Conservation (phyloP, 1,140 invertebrate species). For the Drosophila quadrilineata region DNA sequence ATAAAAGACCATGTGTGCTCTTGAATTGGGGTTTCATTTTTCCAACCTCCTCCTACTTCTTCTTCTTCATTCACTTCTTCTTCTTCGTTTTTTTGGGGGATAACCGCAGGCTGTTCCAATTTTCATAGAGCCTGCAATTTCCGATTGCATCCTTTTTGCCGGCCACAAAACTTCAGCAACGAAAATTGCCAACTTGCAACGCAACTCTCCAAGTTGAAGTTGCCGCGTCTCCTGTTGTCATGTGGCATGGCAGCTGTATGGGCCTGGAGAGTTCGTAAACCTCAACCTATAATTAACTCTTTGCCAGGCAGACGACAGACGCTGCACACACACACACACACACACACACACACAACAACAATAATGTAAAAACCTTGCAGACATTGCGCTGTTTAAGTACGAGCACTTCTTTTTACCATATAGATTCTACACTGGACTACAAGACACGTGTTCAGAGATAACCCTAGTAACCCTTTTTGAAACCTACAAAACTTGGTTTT, state of each 20-base stretch:
- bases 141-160: constrained; percentile 30
- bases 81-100: background rate
- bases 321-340: constrained; percentile 1
- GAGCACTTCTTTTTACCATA: too few species aligned
- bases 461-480: too few species aligned
- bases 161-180: background rate
- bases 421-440: constrained; percentile 10
- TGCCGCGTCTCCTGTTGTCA: constrained; percentile 10
- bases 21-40: too few species aligned
- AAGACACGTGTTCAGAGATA: too few species aligned
- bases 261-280: constrained; percentile 63
- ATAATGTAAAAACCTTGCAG: constrained; percentile 4
- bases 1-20: constrained; percentile 28
- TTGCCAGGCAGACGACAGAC: constrained; percentile 58
- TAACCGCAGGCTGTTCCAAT: constrained; percentile 60
- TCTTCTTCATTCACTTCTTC: too few species aligned
- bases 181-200: too few species aligned
- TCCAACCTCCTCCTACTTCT: background rate
- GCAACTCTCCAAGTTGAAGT: background rate
- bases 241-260: constrained; percentile 28
- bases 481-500: too few species aligned
- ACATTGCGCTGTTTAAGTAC: constrained; percentile 23
- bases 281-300: constrained; percentile 80
- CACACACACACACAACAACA: background rate
- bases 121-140: constrained; percentile 63